Conservation (phyloP, 2,888 invertebrate genomes). For the Scaptomyza reducta region DNA sequence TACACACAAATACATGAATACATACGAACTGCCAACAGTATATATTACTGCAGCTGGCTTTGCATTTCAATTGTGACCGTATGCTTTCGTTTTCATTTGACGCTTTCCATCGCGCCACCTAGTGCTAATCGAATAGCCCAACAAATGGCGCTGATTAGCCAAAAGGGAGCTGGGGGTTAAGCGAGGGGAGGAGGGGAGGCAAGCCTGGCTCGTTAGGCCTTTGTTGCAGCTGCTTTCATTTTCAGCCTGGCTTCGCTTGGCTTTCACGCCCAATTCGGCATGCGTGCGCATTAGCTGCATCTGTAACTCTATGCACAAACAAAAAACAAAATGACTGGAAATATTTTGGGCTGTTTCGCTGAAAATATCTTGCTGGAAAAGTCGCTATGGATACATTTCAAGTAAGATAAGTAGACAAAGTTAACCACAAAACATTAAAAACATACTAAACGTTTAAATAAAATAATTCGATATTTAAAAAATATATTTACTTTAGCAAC, state of each 20-base stretch:
- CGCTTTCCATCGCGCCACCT: constrained; percentile 18
- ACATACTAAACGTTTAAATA: too few species aligned
- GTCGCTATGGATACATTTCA: too few species aligned
- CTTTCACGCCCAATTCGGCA: constrained; percentile 51
- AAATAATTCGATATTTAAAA: too few species aligned
- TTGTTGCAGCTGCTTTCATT: constrained; percentile 54
- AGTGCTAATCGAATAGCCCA: constrained; percentile 52
- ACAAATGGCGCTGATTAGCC: constrained; percentile 62
- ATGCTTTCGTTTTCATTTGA: constrained; percentile 57
- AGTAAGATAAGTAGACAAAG: neutral
- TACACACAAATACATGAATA: neutral
- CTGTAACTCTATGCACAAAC: constrained; percentile 5
- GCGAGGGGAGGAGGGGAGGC: neutral
- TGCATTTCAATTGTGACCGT: constrained; percentile 73
- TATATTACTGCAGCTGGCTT: constrained; percentile 48
- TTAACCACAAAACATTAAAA: too few species aligned
- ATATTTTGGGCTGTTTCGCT: neutral
- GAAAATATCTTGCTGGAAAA: neutral
- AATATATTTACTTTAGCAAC: too few species aligned
- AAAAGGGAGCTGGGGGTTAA: neutral
- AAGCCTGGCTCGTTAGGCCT: constrained; percentile 38
- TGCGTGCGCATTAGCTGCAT: constrained; percentile 39
- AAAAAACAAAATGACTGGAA: neutral
- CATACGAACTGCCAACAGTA: neutral
- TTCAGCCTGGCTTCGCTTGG: constrained; percentile 29